Evolutionary conservation across 2,113 vertebrate genomes (phyloP), one percentile per base, ranked within the genome.

Genomic region (Nothoprocta pentlandii): DNA sequence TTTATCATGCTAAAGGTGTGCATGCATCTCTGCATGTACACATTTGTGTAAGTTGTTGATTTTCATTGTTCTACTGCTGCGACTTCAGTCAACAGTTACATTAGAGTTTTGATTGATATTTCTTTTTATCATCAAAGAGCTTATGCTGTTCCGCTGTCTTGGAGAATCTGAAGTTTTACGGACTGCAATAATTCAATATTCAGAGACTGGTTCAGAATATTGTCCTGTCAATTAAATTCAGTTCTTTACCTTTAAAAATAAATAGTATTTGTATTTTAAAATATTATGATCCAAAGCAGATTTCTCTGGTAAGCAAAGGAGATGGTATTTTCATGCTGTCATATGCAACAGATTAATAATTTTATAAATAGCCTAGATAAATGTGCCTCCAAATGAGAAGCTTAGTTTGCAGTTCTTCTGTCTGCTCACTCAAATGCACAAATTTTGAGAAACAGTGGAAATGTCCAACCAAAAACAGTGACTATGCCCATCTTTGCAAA

Each of bases 11-110:
- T 86, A 30, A 59, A 80, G 4, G 3, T 30, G 54, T 30, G 54
- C 15, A 26, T 30, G 54, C 54, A 54, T 66, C 0, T n/a, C 41
- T 44, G 12, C 25, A 2, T 16, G 6, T 49, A 9, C 59, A 49
- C 25, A 70, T 0, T 0, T 53, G 47, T 53, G 32, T 0, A 0
- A 56, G 4, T 62, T 67, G 16, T 39, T 77, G 34, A 36, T 36
- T 80, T 91, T 87, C 22, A 30, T 6, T 28, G 10, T 75, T 86
- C 23, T 44, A 22, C 28, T n/a, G 34, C 20, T 17, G 44, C 0
- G 0, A 32, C 16, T 76, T 93, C 0, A 0, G 30, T 58, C 15
- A 66, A 74, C 21, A 39, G 22, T 14, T 80, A 46, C 32, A 62
- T 71, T 80, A 51, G 68, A 56, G 26, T 67, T 74, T 84, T 3